Evolutionary conservation across 2,113 vertebrate species (phyloP), one percentile per base, ranked within the genome.

Genomic region (Trachemys scripta): DNA sequence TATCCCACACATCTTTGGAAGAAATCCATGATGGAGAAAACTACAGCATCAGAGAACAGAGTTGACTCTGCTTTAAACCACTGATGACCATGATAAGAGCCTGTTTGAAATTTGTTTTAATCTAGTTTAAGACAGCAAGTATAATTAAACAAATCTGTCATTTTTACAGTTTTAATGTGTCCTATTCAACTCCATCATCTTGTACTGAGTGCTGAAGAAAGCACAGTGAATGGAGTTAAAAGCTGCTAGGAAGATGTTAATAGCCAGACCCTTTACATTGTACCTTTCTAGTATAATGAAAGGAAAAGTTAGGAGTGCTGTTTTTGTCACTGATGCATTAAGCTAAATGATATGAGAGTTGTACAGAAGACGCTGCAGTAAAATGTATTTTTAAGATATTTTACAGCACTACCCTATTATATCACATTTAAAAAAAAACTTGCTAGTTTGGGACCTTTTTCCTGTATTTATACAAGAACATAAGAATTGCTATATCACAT

Each of bases 11-110:
- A 90, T 90, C 22, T 91, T 78, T 85, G 56, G 11, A 93, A 80
- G 31, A 95, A 89, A 86, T 14, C 65, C 83, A 29, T 47, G n/a
- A 87, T 53, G 47, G 20, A 8, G 79, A 91, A 54, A 89, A 50
- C 16, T 89, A 91, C 8, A 90, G 80, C 19, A 94, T 22, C 54
- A 85, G 47, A 83, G 54, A 96, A 17, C 84, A 79, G 93, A 92
- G 89, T 59, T 92, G 82, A 13, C 53, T 76, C 82, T 65, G 94
- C 49, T 93, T 69, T 90, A 87, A 87, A 84, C 17, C n/a, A 84
- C 11, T 81, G 6, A 95, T 27, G 24, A 80, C n/a, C 29, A 47
- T 85, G 79, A 83, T 85, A 87, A 90, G 31, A 92, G 62, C 65
- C 24, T 90, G 75, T 85, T 35, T 90, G 50, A 87, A 72, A 6